Conservation (phyloP, 2,797 vertebrate species). For the Poeciliopsis infans region DNA sequence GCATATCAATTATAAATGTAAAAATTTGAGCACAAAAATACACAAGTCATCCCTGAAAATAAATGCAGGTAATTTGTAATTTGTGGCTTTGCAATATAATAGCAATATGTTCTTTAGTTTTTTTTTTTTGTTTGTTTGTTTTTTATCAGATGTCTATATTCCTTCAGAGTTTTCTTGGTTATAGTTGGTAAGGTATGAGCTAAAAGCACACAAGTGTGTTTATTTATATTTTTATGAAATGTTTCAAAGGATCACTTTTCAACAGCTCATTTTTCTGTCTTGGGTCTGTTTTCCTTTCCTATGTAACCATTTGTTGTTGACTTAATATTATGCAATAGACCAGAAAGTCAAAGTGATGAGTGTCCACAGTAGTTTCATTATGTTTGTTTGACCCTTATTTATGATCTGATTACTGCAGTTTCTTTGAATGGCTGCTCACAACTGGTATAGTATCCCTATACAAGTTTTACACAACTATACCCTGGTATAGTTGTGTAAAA, state of each 20-base stretch:
- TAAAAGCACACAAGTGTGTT: not conserved
- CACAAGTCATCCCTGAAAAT: not conserved
- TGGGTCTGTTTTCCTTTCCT: not conserved
- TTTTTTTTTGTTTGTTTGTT: not conserved
- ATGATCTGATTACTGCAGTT: not conserved
- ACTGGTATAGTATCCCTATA: no score
- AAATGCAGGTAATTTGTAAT: not conserved
- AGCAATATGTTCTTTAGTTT: not conserved
- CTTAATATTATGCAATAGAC: conserved; percentile 49
- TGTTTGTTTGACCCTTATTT: conserved; percentile 34
- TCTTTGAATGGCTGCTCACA: not conserved
- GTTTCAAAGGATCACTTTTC: not conserved
- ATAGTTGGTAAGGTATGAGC: not conserved
- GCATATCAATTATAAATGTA: not conserved
- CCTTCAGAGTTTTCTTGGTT: not conserved
- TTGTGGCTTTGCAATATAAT: not conserved
- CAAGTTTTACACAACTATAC: no score
- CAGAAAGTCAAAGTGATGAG: conserved; percentile 34
- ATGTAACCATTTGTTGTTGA: conserved; percentile 25
- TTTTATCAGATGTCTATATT: not conserved
- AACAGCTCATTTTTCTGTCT: not conserved
- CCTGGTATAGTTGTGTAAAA: not conserved
- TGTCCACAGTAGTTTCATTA: conserved; percentile 25
- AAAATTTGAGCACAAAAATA: not conserved
- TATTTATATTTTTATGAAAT: not conserved